A percentile compares a stretch with the other conserved stretches of the same genome.
Evolutionary conservation across 1,140 invertebrate species (phyloP).

Genomic region (Eueides isabella): DNA sequence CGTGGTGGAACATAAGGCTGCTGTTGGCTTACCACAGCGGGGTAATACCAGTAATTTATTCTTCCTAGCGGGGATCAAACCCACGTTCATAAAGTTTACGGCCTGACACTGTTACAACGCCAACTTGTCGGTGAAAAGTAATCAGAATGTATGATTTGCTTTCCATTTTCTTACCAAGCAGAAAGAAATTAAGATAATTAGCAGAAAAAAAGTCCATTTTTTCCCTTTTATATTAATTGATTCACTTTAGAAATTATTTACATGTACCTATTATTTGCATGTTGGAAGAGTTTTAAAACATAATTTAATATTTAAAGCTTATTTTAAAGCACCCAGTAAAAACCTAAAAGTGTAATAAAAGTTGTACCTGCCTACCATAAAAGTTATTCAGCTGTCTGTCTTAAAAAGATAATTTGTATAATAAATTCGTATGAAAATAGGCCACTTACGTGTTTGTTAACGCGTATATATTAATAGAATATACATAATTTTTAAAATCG

Average conservation of each 20-base stretch:
- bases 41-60: no score
- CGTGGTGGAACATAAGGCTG: no score
- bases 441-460: constrained; percentile 26
- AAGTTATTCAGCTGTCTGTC: constrained; percentile 24
- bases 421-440: constrained; percentile 30
- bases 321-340: neutral
- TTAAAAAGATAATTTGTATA: constrained; percentile 25
- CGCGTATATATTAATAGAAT: neutral
- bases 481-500: neutral
- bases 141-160: no score
- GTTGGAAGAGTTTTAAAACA: neutral
- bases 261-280: no score
- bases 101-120: no score
- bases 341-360: neutral
- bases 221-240: neutral
- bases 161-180: no score
- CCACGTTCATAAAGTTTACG: no score
- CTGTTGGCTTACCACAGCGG: no score
- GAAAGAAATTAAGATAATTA: no score
- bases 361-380: neutral
- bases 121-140: no score
- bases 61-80: no score
- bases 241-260: neutral
- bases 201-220: no score
- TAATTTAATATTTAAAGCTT: neutral